Evolutionary conservation across 2,797 vertebrate species (phyloP).

Genomic region (Epinephelus awoara): DNA sequence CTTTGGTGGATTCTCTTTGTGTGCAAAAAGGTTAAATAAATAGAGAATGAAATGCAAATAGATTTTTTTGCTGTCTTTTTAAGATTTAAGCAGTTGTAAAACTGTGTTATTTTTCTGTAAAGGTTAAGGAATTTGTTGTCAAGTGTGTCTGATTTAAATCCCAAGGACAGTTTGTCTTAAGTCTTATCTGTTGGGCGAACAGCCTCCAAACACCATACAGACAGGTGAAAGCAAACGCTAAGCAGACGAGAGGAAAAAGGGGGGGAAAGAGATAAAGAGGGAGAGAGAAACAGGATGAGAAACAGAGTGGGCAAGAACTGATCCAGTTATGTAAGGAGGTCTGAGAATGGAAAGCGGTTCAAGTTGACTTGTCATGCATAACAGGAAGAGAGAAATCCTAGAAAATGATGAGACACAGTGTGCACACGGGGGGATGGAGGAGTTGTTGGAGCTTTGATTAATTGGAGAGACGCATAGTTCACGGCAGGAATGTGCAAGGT

Average conservation of each 20-base stretch:
- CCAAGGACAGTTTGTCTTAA: conserved; percentile 55
- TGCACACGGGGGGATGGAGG: conserved; percentile 22
- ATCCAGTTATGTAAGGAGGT: conserved; percentile 83
- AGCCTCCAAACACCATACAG: conserved; percentile 37
- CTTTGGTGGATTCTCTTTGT: background rate
- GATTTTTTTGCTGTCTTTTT: conserved; percentile 9
- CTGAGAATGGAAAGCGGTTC: conserved; percentile 77
- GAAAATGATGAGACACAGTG: conserved; percentile 63
- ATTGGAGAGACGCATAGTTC: conserved; percentile 49
- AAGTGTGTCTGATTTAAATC: conserved; percentile 51
- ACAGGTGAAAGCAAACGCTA: conserved; percentile 65
- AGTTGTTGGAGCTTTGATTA: conserved; percentile 35
- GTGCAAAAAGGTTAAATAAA: conserved; percentile 17
- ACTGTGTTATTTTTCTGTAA: background rate
- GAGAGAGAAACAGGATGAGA: conserved; percentile 62
- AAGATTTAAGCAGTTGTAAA: background rate
- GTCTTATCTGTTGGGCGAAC: conserved; percentile 45
- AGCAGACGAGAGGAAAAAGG: conserved; percentile 29
- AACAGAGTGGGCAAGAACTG: conserved; percentile 64
- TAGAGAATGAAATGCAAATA: background rate
- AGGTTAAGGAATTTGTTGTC: conserved; percentile 18
- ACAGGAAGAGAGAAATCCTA: conserved; percentile 69
- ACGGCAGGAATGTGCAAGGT: conserved; percentile 38
- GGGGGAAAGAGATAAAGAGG: background rate
- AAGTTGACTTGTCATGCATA: conserved; percentile 78